These are phyloP conservation scores for Xiphorhynchus erythropygius DNA, from an alignment of 2,797 vertebrate species.

Conservation along the genomic window DNA sequence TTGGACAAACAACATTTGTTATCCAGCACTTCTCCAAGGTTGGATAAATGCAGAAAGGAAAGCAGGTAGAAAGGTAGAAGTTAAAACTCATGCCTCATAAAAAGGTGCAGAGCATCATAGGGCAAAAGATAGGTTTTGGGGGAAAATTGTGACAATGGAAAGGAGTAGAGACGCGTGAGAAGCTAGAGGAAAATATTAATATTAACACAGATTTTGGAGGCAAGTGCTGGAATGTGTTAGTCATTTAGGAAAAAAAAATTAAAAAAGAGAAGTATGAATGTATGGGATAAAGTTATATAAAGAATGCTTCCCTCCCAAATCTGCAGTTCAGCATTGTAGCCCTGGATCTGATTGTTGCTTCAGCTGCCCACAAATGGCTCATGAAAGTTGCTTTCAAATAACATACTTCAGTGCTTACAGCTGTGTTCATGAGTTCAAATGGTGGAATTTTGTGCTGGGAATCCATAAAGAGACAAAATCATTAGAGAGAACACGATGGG, in stretches of 20 bases:
- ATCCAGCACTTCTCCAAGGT: neutral
- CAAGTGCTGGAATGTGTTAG: neutral
- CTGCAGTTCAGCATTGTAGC: neutral
- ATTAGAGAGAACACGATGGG: neutral
- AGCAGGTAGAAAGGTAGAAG: neutral
- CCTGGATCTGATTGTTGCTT: neutral
- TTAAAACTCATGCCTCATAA: neutral
- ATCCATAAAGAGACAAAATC: neutral
- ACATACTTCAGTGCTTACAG: neutral
- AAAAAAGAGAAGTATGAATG: neutral
- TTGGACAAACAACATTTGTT: neutral
- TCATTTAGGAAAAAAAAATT: neutral
- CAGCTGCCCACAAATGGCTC: neutral
- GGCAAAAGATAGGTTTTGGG: neutral
- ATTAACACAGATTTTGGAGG: neutral
- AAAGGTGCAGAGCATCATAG: neutral
- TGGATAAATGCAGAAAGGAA: neutral
- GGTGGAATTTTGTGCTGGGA: neutral
- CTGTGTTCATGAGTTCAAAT: neutral
- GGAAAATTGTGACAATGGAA: accelerated
- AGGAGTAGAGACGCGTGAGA: neutral
- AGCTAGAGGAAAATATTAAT: neutral
- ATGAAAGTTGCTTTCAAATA: neutral
- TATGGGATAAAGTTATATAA: neutral
- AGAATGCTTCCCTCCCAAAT: neutral